A percentile compares a stretch with the other conserved stretches of the same genome.
These are phyloP conservation scores for Agonopterix subpropinquella DNA, from an alignment of 2,888 invertebrate species.

Conservation along the genomic window DNA sequence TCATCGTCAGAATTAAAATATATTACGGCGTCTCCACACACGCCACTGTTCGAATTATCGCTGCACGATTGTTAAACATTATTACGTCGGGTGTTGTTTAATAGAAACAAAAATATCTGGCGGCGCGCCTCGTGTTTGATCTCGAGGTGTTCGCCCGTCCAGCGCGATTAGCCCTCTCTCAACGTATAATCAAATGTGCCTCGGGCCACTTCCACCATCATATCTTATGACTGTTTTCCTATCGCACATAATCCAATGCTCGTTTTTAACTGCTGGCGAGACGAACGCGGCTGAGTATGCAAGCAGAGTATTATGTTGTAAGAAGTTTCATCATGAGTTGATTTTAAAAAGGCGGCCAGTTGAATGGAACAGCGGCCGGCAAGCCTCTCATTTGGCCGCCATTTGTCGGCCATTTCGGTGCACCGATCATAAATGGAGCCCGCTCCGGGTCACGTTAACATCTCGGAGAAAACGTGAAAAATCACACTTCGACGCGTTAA, in stretches of 20 bases:
- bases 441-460: conserved; percentile 70
- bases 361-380: conserved; percentile 53
- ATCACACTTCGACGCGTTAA: conserved; percentile 68
- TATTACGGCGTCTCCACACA: conserved; percentile 39
- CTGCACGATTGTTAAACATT: conserved; percentile 77
- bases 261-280: conserved; percentile 3
- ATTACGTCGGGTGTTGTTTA: conserved; percentile 77
- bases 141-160: conserved; percentile 76
- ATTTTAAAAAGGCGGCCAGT: conserved; percentile 45
- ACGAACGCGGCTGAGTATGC: background rate
- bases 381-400: conserved; percentile 75
- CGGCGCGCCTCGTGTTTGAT: conserved; percentile 76
- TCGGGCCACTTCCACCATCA: conserved; percentile 47
- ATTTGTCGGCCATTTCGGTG: conserved; percentile 75
- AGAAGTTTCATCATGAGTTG: conserved; percentile 10
- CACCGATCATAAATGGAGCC: conserved; percentile 73
- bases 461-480: conserved; percentile 71
- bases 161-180: conserved; percentile 74
- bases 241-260: conserved; percentile 28
- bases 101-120: conserved; percentile 77
- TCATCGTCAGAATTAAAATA: too few species aligned
- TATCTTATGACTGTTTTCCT: conserved; percentile 16
- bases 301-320: conserved; percentile 17
- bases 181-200: conserved; percentile 75
- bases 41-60: conserved; percentile 63